Base-by-base conservation (phyloP, 2,113 vertebrate genomes). In the Ploceus nigricollis region DNA sequence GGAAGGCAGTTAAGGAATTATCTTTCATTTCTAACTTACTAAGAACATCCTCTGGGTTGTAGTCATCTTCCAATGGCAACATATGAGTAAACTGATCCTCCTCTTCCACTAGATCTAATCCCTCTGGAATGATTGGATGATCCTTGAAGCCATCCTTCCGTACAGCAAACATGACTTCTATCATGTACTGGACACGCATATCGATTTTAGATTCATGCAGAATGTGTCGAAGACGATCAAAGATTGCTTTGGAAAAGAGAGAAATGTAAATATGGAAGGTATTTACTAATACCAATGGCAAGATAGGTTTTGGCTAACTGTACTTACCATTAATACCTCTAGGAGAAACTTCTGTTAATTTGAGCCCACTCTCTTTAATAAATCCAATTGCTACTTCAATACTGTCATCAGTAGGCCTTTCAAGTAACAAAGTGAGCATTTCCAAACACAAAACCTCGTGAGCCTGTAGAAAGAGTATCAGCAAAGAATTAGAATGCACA, bases 101-200 rank as follows among this genome's bases (percentile, higher is more conserved):
- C 79, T 99, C 99, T 79, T 99, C 99, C 54, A 99, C 99, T 70
- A 99, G 98, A 95, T 99, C 99, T 78, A 99, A 97, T 10, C 99
- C 99, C 5, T 99, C 99, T 18, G 98, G 97, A 90, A 99, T 97
- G 54, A 99, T 92, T 4, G 99, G 99, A 54, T 99, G 99, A 95
- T 99, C 99, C 96, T 99, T 99, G 96, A 99, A 99, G 66, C 99
- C 99, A 89, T 99, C 99, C 81, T 99, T 99, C 57, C 99, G 97
- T 80, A 99, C 99, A 73, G 99, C 99, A 93, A 99, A 99, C 99
- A 99, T 99, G 73, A 99, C 99, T 97, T 99, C 99, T 60, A 99
- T 99, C 99, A 99, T 99, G 97, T 99, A 99, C 94, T 99, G 99
- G 78, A 99, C 99, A 44, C 99, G 99, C 97, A 99, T 99, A 93